phyloP scores from a whole-genome alignment of 2,888 invertebrate species.

The Drosophila yooni region DNA sequence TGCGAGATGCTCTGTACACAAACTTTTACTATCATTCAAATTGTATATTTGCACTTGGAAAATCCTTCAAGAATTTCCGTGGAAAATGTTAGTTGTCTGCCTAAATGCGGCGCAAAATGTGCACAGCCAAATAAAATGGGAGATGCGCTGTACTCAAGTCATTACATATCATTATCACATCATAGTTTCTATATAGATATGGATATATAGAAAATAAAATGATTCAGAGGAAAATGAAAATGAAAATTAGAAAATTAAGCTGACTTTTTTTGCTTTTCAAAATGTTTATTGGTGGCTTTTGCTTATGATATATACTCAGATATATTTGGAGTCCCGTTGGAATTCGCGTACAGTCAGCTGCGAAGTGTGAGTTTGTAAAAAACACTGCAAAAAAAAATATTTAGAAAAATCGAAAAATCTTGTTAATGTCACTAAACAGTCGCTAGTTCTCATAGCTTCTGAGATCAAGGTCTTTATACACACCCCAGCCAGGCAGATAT shows the following conservation, averaged over 20 bases:
- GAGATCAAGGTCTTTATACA: background rate
- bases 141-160: background rate
- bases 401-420: background rate
- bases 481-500: background rate
- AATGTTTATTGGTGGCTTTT: background rate
- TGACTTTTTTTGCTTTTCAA: background rate
- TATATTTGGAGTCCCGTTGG: background rate
- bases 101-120: background rate
- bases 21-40: background rate
- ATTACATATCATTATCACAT: background rate
- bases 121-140: background rate
- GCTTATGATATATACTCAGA: background rate
- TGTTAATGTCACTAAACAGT: background rate
- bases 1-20: background rate
- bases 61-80: background rate
- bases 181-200: no score
- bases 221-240: no score
- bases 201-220: no score
- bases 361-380: no score
- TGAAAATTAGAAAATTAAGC: background rate
- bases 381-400: background rate
- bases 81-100: rapidly evolving
- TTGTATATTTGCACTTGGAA: background rate
- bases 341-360: background rate
- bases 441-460: background rate